A percentile compares a stretch with the other conserved stretches of the same genome.
These are phyloP conservation scores for Sphaerophoria rueppellii DNA, from an alignment of 2,888 invertebrate species.

Conservation along the genomic window DNA sequence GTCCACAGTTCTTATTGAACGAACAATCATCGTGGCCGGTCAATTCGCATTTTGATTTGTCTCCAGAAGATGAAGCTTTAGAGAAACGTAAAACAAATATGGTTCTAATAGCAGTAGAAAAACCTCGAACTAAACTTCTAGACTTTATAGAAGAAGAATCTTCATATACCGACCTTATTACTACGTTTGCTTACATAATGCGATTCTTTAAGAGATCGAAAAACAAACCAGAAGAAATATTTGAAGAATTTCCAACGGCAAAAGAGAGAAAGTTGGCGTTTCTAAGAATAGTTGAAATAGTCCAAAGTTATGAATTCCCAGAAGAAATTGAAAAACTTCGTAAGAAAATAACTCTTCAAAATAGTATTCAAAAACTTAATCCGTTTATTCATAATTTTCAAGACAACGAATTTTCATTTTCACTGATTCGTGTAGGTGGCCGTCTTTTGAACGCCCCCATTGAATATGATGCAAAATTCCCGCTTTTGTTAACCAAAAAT, in stretches of 20 bases:
- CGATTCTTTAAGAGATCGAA: neutral
- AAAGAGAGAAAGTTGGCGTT: neutral
- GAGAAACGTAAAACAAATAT: constrained; percentile 23
- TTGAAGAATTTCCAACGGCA: neutral
- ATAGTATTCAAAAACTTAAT: too few species aligned
- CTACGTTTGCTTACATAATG: neutral
- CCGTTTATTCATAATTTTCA: too few species aligned
- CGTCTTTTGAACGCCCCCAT: too few species aligned
- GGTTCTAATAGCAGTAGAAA: constrained; percentile 5
- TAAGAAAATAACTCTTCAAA: too few species aligned
- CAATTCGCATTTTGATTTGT: constrained; percentile 17
- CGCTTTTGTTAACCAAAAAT: too few species aligned
- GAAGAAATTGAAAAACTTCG: neutral
- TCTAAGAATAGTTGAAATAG: constrained; percentile 1
- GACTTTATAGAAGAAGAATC: constrained; percentile 11
- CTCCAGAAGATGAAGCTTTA: constrained; percentile 5
- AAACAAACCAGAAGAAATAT: neutral
- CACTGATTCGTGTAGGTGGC: too few species aligned
- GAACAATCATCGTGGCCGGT: too few species aligned
- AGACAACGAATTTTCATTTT: too few species aligned
- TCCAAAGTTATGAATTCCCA: neutral
- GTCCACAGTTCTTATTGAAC: neutral
- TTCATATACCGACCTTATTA: neutral
- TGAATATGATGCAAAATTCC: too few species aligned
- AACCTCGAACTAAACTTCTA: constrained; percentile 14